Percentiles rank a stretch among this genome's conserved stretches.
These are phyloP conservation scores for Apis laboriosa DNA, from an alignment of 1,140 invertebrate species.

Conservation along the genomic window DNA sequence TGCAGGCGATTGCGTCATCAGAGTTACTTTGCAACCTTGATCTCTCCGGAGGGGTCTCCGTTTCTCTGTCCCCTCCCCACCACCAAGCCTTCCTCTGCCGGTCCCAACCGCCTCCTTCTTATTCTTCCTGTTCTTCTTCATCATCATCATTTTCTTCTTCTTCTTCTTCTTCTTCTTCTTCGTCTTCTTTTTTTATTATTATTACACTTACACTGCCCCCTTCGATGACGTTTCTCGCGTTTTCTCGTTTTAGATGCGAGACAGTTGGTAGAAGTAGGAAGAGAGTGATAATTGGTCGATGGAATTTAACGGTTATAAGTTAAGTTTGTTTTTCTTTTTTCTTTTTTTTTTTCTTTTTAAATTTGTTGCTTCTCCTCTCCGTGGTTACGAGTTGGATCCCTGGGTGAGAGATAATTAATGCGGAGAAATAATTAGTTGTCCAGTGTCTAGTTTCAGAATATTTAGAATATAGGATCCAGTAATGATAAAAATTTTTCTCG, in stretches of 20 bases:
- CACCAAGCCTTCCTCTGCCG: slow-evolving; percentile 4
- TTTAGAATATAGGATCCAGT: too few species aligned
- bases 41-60: slow-evolving; percentile 61
- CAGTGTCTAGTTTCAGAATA: too few species aligned
- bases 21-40: slow-evolving; percentile 72
- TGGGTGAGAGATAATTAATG: too few species aligned
- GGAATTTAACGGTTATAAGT: too few species aligned
- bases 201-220: neutral
- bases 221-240: neutral
- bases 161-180: neutral
- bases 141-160: neutral
- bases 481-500: neutral
- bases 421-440: too few species aligned
- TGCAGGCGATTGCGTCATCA: slow-evolving; percentile 73
- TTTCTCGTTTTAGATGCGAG: neutral
- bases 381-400: too few species aligned
- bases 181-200: slow-evolving; percentile 1
- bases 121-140: neutral
- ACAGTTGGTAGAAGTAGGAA: neutral
- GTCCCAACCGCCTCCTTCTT: neutral
- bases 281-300: too few species aligned
- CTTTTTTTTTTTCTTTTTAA: too few species aligned
- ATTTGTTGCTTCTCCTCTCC: too few species aligned
- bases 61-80: slow-evolving; percentile 23
- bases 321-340: too few species aligned